These are phyloP conservation scores for Trichosurus vulpecula DNA, from an alignment of 2,797 vertebrate genomes.

Conservation along the genomic window DNA sequence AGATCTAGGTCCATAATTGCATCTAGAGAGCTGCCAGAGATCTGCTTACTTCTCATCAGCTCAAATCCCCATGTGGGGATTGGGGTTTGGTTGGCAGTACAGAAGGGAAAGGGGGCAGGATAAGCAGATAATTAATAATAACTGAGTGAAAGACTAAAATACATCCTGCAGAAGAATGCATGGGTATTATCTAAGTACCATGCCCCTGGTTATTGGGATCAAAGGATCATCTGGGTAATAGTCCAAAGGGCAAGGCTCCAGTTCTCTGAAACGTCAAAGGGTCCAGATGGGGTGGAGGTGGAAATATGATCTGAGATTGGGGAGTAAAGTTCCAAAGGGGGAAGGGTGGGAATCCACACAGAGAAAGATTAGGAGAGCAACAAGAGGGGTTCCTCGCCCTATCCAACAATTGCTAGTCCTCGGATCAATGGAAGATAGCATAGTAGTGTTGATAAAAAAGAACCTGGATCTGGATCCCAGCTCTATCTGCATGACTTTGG, in stretches of 20 bases:
- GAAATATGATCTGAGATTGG: neutral
- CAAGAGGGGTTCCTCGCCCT: neutral
- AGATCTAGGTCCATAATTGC: neutral
- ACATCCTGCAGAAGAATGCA: neutral
- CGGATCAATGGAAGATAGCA: neutral
- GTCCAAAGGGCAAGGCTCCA: neutral
- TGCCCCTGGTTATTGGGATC: neutral
- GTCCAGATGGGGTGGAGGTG: neutral
- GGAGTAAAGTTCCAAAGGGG: neutral
- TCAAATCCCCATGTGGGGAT: neutral
- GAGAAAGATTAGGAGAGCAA: neutral
- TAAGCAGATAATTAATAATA: neutral
- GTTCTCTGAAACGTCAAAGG: neutral
- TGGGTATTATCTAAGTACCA: neutral
- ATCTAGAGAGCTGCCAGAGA: neutral
- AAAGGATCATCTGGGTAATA: neutral
- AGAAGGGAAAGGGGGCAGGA: neutral
- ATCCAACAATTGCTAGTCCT: neutral
- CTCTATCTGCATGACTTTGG: neutral
- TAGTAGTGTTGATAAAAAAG: no score
- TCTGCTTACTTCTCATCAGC: neutral
- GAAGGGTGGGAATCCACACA: neutral
- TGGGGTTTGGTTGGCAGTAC: neutral
- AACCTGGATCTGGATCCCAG: neutral
- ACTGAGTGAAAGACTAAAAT: neutral